Base-by-base conservation (phyloP, 2,113 vertebrate species). In the Gymnobelideus leadbeateri region DNA sequence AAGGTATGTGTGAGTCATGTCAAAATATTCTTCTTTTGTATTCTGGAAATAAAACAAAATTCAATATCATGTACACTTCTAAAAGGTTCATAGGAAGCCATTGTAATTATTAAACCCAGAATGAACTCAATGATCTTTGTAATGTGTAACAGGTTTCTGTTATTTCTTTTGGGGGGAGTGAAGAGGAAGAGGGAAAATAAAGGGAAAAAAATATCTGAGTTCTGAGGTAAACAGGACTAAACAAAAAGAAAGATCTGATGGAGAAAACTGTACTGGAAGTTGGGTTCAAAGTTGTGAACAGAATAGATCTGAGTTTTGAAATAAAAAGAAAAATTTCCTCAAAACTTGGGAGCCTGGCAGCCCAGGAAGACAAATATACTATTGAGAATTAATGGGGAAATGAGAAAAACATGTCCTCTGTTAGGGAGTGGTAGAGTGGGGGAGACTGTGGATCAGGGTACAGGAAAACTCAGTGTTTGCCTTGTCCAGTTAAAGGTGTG, bases 1-100 rank as follows among this genome's bases (percentile, higher is more conserved):
- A 97, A 53, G 57, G 96, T 98, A 94, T 61, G 92, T 97, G 94
- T 95, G 50, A 97, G 52, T 96, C 92, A 96, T 96, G 98, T 91
- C 50, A 89, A 93, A 97, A 51, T 93, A 92, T 96, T 98, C 93
- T 93, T 23, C 93, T 96, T 94, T 97, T 92, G 37, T 54, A 16
- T 96, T 94, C 95, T 95, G 68, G 37, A 92, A 94, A 94, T 46
- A 91, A 96, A 98, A 93, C 37, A 61, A 96, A 97, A 94, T 93
- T 89, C 96, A 37, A 94, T 96, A 97, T 54, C 4, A n/a, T 47
- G 51, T 93, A 92, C 92, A 52, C 93, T 94, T 90, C 46, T 84
- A 90, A 50, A 50, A 28, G 26, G 12, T 28, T 3, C 11, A 12
- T 28, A 90, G 89, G 89, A 50, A 84, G 47, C 9, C 26, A 4